Evolutionary conservation across 2,113 vertebrate genomes (phyloP), one percentile per base, ranked within the genome.

Genomic region (Pterocles orientalis): DNA sequence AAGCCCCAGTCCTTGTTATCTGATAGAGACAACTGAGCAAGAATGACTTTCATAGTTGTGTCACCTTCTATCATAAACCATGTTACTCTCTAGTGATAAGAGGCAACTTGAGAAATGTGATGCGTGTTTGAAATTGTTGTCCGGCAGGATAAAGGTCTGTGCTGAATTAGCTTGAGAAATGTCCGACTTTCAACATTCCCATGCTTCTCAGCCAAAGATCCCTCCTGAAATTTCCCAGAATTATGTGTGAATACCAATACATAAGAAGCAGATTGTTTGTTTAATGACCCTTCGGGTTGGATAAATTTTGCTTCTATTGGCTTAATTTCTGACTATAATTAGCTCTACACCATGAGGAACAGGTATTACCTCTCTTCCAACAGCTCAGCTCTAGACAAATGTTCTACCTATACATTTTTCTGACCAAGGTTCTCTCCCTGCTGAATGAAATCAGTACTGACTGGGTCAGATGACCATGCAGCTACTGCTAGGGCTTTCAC

Each of bases 31-130:
- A 86, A 91, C 24, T 17, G 54, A 81, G 68, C 69, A 72, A 81
- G 94, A 95, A 94, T 82, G 66, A 90, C 86, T 93, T 94, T 97
- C 97, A 97, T 98, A 96, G 64, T 12, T 80, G 18, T 97, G 94
- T 96, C 96, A 83, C 92, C 58, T 85, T 83, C 86, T 94, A 86
- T 97, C 92, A 90, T 16, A 94, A 87, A 66, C 72, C 26, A 62
- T 51, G 51, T 80, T 92, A 71, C 76, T 54, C 82, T 51, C 9
- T 12, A 18, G 56, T 62, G 98, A 98, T 98, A 98, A 97, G 70
- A 95, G 58, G 45, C 31, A 82, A 78, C 61, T 58, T 73, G 41
- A 91, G 91, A 95, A 95, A 92, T 69, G 87, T 58, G 82, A 92
- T 2, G 16, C 33, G 14, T 86, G 43, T 94, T 90, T 97, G 88